phyloP scores from a whole-genome alignment of 2,113 vertebrate genomes.

The Trematomus loennbergii region DNA sequence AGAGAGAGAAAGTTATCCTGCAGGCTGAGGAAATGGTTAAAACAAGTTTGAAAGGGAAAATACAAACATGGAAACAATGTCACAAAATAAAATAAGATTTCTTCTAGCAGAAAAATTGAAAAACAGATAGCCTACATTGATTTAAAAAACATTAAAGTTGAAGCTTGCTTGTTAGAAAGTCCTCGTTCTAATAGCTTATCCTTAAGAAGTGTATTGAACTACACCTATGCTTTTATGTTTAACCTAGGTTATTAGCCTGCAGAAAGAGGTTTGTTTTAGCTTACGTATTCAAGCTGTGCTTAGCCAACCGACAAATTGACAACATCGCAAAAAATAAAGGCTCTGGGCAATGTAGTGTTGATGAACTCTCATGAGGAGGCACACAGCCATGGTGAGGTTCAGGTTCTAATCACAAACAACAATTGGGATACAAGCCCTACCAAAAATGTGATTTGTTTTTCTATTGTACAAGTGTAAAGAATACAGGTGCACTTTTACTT shows the following conservation, averaged over 20 bases:
- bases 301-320: constrained; percentile 66
- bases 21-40: constrained; percentile 32
- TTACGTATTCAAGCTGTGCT: constrained; percentile 55
- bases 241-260: constrained; percentile 1
- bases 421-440: not conserved
- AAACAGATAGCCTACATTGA: not conserved
- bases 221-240: constrained; percentile 18
- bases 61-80: not conserved
- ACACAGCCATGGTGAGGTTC: constrained; percentile 44
- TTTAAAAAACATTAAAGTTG: not conserved
- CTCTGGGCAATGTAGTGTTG: constrained; percentile 44
- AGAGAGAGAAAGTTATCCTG: constrained; percentile 27
- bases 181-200: no score
- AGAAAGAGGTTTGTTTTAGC: constrained; percentile 50
- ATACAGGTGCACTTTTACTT: no score
- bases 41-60: constrained; percentile 4
- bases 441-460: not conserved
- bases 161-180: no score
- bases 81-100: not conserved
- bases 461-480: no score
- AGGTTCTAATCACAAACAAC: constrained; percentile 26
- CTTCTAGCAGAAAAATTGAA: not conserved
- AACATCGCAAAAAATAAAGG: constrained; percentile 47
- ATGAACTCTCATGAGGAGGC: constrained; percentile 60
- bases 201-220: not conserved